phyloP scores from a whole-genome alignment of 2,113 vertebrate species.

The Micromys minutus region DNA sequence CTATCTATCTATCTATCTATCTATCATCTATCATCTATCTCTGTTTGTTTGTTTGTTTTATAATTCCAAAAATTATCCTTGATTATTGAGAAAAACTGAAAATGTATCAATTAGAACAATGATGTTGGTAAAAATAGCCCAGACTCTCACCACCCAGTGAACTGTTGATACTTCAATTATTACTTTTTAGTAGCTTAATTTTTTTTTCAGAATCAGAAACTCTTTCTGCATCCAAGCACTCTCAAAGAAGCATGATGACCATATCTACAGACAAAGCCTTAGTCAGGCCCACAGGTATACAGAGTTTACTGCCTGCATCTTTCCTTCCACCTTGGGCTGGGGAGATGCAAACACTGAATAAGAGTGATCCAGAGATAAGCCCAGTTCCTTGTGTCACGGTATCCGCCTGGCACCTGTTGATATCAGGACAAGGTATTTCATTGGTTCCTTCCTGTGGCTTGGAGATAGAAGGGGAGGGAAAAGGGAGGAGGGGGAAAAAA shows the following conservation, averaged over 20 bases:
- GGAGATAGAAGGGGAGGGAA: neutral
- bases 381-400: neutral
- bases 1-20: too few species aligned
- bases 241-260: neutral
- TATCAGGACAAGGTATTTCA: neutral
- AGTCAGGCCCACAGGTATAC: neutral
- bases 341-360: neutral
- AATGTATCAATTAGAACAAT: neutral
- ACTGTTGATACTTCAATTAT: neutral
- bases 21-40: too few species aligned
- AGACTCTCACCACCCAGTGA: neutral
- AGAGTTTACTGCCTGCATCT: neutral
- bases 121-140: neutral
- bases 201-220: constrained; percentile 29
- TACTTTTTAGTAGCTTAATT: neutral
- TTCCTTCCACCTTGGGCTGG: neutral
- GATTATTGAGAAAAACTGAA: constrained; percentile 48
- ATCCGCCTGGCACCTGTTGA: neutral
- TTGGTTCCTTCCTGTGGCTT: neutral
- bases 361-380: neutral
- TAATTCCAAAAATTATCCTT: neutral
- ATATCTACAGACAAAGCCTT: neutral
- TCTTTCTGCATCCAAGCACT: neutral
- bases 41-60: neutral
- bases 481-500: rapidly evolving